Evolutionary conservation across 2,888 invertebrate species (phyloP), one percentile per base, ranked within the genome.

Genomic region (Sphaeridia pumilis): DNA sequence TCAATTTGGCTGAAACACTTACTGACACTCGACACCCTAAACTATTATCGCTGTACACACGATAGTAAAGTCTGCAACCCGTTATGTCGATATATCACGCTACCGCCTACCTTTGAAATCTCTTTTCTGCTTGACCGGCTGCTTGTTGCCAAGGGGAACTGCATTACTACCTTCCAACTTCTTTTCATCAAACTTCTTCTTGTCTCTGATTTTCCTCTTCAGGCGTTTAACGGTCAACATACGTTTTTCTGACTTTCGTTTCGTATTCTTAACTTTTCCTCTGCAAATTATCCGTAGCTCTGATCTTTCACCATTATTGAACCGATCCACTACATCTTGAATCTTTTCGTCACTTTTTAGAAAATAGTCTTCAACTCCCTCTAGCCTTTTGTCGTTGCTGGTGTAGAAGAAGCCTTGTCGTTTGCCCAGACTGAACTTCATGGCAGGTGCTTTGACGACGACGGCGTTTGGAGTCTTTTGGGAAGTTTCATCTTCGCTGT

Each of bases 211-310:
- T 21, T 57, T 56, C 36, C 62, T 46, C 10, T 55, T 58, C 2
- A 58, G 44, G n/a, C 62, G 43, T 31, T 57, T 59, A 12, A 60
- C 54, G 12, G 55, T 56, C n/a, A 56, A 28, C 4, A 54, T 56
- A 24, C 61, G 41, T 26, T 64, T 64, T 17, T 64, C 61, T 45
- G 55, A 56, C 38, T 64, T 64, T 44, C 64, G 45, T 48, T 56
- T 58, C 2, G 58, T 52, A 49, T 64, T 64, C 42, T 59, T 60
- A 7, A 58, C 54, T 48, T 64, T 64, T 1, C 56, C 59, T 49
- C 52, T 58, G 2, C 58, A 58, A 27, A 64, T 61, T 4, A 58
- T 44, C 45, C 55, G 58, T 4, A 64, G 48, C 44, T 64, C 64
- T 14, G 49, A 49, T 25, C 64, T 35, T 44, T 59, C 61, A 2